Evolutionary conservation across 2,888 invertebrate species (phyloP).

Genomic region (Eulithis prunata): DNA sequence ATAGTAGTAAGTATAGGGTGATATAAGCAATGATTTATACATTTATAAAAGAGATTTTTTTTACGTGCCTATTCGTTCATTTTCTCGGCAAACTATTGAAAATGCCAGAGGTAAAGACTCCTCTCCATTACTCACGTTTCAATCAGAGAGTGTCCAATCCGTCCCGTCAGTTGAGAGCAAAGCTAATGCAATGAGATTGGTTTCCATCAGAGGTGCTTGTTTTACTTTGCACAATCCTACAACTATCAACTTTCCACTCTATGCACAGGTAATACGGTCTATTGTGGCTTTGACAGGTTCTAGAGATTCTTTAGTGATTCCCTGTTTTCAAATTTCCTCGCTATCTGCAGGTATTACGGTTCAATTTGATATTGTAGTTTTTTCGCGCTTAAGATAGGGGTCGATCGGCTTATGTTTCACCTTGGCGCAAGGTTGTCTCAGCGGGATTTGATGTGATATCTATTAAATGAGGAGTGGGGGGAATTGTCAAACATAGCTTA

Average conservation of each 20-base stretch:
- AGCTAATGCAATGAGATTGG: constrained; percentile 33
- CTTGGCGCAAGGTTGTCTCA: constrained; percentile 41
- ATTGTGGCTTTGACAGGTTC: constrained; percentile 4
- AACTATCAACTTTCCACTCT: constrained; percentile 16
- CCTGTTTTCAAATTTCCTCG: not conserved
- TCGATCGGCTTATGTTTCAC: constrained; percentile 41
- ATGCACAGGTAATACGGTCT: constrained; percentile 19
- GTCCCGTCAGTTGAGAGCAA: constrained; percentile 14
- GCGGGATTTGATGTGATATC: constrained; percentile 27
- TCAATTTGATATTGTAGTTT: constrained; percentile 12
- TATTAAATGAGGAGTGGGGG: not conserved
- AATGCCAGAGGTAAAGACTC: not conserved
- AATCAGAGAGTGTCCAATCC: constrained; percentile 27
- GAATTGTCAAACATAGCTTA: constrained; percentile 8
- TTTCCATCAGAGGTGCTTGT: constrained; percentile 31
- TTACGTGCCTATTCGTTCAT: too few species aligned
- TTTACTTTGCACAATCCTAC: constrained; percentile 13
- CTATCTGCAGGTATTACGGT: constrained; percentile 23
- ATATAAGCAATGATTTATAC: too few species aligned
- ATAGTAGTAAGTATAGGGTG: too few species aligned
- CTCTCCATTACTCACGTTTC: constrained; percentile 19
- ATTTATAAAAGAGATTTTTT: too few species aligned
- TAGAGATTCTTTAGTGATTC: constrained; percentile 11
- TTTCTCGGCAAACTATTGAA: not conserved
- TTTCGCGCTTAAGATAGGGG: constrained; percentile 39